phyloP scores from a whole-genome alignment of 1,140 invertebrate genomes.

The Notospermus geniculatus region DNA sequence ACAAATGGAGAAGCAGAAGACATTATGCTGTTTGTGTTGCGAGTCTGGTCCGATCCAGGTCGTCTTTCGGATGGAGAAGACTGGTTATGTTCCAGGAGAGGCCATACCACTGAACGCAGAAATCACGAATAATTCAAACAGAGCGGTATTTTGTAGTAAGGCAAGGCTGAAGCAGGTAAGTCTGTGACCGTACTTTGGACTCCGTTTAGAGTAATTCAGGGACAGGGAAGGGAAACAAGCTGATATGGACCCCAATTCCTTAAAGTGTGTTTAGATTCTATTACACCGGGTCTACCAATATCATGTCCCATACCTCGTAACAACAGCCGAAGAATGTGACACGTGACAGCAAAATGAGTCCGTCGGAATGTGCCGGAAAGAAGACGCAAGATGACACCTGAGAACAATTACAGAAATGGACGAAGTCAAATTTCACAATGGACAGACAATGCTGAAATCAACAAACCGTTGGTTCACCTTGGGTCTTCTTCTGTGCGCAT shows the following conservation, averaged over 20 bases:
- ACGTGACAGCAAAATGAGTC: too few species aligned
- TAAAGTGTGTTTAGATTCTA: neutral
- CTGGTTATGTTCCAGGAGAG: conserved; percentile 44
- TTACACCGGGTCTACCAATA: neutral
- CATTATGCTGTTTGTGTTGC: conserved; percentile 45
- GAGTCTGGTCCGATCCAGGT: conserved; percentile 37
- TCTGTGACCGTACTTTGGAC: neutral
- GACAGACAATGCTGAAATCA: too few species aligned
- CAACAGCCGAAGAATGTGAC: too few species aligned
- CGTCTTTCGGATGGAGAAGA: conserved; percentile 29
- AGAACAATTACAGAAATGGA: too few species aligned
- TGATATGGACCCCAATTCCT: neutral
- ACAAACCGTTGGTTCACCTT: too few species aligned
- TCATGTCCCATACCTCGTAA: too few species aligned
- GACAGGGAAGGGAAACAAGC: neutral
- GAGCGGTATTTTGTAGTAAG: conserved; percentile 32
- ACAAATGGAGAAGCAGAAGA: conserved; percentile 28
- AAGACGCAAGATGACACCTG: too few species aligned
- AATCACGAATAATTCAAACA: conserved; percentile 35
- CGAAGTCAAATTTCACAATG: too few species aligned
- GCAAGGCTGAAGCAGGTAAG: conserved; percentile 40
- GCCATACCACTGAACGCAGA: conserved; percentile 35
- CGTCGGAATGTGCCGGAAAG: too few species aligned
- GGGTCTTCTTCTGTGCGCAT: too few species aligned
- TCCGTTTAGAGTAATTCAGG: neutral